Conservation (phyloP, 2,113 vertebrate species). For the Pitta sordida region DNA sequence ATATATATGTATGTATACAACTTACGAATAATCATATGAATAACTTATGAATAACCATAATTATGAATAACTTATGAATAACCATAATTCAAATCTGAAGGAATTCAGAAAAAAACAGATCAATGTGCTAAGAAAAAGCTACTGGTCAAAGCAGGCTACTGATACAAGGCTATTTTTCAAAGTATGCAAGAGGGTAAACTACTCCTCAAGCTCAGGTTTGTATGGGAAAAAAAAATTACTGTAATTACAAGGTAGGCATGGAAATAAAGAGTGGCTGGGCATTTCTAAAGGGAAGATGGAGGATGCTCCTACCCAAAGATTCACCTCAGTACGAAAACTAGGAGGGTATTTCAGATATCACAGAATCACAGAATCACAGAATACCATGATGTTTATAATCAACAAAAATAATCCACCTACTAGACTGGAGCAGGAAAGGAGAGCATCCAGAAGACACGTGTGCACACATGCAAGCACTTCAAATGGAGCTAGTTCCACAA, state of each 20-base stretch:
- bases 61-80: no score
- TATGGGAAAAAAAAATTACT: neutral
- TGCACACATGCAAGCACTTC: neutral
- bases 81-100: neutral
- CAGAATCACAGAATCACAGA: no score
- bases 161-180: neutral
- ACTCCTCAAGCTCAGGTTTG: neutral
- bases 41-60: no score
- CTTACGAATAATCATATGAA: neutral
- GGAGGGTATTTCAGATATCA: neutral
- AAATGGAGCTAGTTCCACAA: neutral
- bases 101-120: neutral
- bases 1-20: rapidly evolving
- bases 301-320: neutral
- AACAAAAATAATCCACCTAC: neutral
- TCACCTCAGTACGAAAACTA: neutral
- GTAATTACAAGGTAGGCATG: neutral
- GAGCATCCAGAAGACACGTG: neutral
- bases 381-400: neutral
- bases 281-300: neutral
- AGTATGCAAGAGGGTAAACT: neutral
- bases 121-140: neutral
- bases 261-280: neutral
- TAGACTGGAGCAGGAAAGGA: neutral
- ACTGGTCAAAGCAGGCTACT: neutral